Base-by-base conservation (phyloP, 2,797 vertebrate genomes). In the Eulemur mongoz region DNA sequence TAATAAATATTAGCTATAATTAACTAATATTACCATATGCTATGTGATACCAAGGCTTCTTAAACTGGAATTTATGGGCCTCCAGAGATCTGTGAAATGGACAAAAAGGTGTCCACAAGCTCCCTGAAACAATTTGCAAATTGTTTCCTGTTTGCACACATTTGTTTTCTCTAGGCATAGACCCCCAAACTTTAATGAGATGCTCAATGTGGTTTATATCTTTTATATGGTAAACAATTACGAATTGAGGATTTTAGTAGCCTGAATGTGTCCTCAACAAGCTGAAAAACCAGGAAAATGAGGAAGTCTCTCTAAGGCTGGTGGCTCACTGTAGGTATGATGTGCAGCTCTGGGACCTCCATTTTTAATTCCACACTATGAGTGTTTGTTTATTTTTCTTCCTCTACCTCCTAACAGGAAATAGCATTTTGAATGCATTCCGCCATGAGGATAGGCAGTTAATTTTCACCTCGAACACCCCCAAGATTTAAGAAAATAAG, bases 381-480 rank as follows among this genome's bases (percentile, higher is more conserved):
- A 30, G 52, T 61, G 52, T 87, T 92, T 96, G 65, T 89, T 96
- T 97, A 30, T 94, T 93, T 90, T 70, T 40, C 85, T 91, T 84
- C 82, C 89, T 73, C 86, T 59, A 69, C 25, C n/a, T 78, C n/a
- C 0, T 88, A 88, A 67, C 61, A 82, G 67, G 69, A 96, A 95
- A 88, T 52, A 69, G 76, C 78, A 86, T 94, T 94, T 95, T 87
- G n/a, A 89, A 96, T 70, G 84, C 73, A 81, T 79, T 88, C 87
- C 50, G 45, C 61, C 57, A 79, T 0, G 1, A 92, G 59, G 76
- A 87, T 14, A 91, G 75, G 84, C 67, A 95, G 91, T 90, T 95
- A 75, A 96, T 97, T 95, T 96, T 96, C 92, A 90, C 94, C 87
- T 96, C 5, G 2, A 94, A 92, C 32, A 93, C 63, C 65, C 35